Evolutionary conservation across 2,797 vertebrate species (phyloP), one percentile per base, ranked within the genome.

Genomic region (Hoplostethus atlanticus): DNA sequence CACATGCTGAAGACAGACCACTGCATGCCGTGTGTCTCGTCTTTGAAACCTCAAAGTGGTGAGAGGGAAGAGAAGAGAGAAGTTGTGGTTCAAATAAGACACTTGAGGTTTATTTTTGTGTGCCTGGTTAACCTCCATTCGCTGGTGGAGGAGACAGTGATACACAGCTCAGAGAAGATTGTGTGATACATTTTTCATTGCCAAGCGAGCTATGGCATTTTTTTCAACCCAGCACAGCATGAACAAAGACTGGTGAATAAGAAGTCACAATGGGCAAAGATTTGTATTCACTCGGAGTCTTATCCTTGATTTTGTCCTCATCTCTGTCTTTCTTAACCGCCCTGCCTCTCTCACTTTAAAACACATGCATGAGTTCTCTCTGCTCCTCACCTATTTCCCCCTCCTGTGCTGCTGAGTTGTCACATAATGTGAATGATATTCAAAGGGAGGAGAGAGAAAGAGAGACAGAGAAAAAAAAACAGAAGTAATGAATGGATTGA

Each of bases 141-240:
- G 12, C 63, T 36, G 72, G 54, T 51, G 62, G 65, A 77, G 65
- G 67, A 79, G 74, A 75, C 2, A 9, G 31, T 46, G 61, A 83
- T 68, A 42, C 10, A 2, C 64, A 21, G 59, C 64, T 28, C 74
- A 54, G 53, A 76, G 76, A 61, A 13, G 21, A 51, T 53, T 31
- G 60, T 80, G 70, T 81, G 76, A 88, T 86, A 2, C 73, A 84
- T 88, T 79, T 89, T 87, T 86, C 69, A 80, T 89, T n/a, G 62
- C 51, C 13, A 17, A 71, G 73, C 58, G n/a, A 13, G 68, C 47
- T 38, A 30, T 52, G 3, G 44, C 62, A 5, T 17, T 25, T 57
- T 21, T 54, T 53, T 53, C 30, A 62, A 40, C 64, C 1, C 17
- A 58, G 59, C 51, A 62, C 60, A 48, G 7, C 46, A 44, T 36